A percentile compares a stretch with the other conserved stretches of the same genome.
phyloP scores from a whole-genome alignment of 2,888 invertebrate species.

The Polymixis flavicincta region DNA sequence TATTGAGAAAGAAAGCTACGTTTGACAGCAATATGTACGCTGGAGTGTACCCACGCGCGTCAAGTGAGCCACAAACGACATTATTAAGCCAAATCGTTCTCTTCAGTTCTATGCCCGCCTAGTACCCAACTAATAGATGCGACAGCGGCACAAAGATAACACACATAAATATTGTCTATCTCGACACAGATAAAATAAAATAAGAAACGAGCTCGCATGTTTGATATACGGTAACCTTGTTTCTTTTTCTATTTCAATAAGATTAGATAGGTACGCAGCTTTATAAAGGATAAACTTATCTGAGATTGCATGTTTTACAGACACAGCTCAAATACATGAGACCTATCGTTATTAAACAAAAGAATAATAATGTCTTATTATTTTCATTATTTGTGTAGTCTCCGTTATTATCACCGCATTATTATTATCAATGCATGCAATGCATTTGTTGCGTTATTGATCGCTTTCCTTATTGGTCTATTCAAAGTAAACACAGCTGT shows the following conservation, averaged over 20 bases:
- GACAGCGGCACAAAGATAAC: constrained; percentile 74
- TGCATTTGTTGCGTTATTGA: constrained; percentile 30
- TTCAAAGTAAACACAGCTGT: constrained; percentile 52
- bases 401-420: constrained; percentile 6
- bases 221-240: constrained; percentile 71
- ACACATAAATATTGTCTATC: constrained; percentile 70
- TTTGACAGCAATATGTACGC: constrained; percentile 66
- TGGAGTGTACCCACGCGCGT: constrained; percentile 75
- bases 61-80: constrained; percentile 73
- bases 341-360: constrained; percentile 58
- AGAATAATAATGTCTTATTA: constrained; percentile 8
- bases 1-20: constrained; percentile 65
- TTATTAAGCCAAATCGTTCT: constrained; percentile 79
- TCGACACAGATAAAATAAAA: constrained; percentile 68
- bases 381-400: constrained; percentile 37
- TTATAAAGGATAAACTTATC: constrained; percentile 74
- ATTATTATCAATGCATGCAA: constrained; percentile 7
- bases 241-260: constrained; percentile 77
- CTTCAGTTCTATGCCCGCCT: constrained; percentile 81
- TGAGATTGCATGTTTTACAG: constrained; percentile 74
- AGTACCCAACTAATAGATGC: constrained; percentile 77
- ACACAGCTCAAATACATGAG: constrained; percentile 61
- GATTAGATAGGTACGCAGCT: constrained; percentile 78
- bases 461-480: constrained; percentile 8
- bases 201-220: constrained; percentile 73